phyloP scores from a whole-genome alignment of 2,888 invertebrate genomes.

The Strigamia crassipes region DNA sequence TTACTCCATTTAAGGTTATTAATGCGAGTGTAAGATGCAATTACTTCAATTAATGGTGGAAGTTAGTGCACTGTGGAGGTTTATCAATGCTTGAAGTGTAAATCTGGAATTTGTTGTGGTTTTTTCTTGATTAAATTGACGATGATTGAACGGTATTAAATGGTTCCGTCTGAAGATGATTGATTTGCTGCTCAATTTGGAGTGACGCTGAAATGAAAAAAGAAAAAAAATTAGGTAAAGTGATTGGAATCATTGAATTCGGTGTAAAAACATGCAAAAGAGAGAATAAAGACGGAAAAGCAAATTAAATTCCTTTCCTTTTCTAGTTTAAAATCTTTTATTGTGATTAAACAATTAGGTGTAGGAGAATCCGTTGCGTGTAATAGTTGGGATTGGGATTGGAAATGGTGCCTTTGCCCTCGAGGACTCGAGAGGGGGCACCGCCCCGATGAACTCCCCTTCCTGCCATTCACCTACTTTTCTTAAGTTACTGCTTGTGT shows the following conservation, averaged over 20 bases:
- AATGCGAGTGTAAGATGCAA: not conserved
- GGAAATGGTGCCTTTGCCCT: slow-evolving; percentile 28
- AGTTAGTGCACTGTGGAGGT: not conserved
- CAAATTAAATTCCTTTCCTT: not conserved
- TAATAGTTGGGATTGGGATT: slow-evolving; percentile 1
- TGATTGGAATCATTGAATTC: not conserved
- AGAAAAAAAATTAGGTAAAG: too few relatives aligned
- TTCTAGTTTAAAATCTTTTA: not conserved
- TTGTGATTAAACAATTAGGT: not conserved
- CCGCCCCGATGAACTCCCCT: slow-evolving; percentile 30
- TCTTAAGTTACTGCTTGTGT: slow-evolving; percentile 10
- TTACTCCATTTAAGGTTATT: not conserved
- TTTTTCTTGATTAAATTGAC: not conserved
- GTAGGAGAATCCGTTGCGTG: slow-evolving; percentile 3
- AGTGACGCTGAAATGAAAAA: not conserved
- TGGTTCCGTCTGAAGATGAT: not conserved
- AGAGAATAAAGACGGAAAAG: not conserved
- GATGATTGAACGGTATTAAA: not conserved
- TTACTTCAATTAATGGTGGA: not conserved
- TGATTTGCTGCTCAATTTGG: not conserved
- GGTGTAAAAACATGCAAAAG: not conserved
- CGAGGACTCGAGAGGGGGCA: slow-evolving; percentile 1
- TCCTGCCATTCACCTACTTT: slow-evolving; percentile 19
- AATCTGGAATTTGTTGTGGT: not conserved
- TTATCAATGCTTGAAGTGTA: not conserved